Percentiles rank a stretch among this genome's conserved stretches.
These are phyloP conservation scores for Scrobipalpa costella DNA, from an alignment of 2,888 invertebrate species.

Conservation along the genomic window DNA sequence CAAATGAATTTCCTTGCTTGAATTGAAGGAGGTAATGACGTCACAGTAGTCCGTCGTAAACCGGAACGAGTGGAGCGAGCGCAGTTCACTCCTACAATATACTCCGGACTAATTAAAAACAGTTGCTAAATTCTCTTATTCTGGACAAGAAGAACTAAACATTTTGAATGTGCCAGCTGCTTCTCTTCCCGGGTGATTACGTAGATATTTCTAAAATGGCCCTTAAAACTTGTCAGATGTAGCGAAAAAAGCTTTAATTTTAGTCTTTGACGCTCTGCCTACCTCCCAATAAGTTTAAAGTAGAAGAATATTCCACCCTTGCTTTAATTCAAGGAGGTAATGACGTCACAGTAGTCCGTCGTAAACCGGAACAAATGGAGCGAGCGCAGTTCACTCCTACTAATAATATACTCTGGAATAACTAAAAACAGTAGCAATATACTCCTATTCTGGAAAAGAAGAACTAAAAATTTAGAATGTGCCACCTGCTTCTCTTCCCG, in stretches of 20 bases:
- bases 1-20: no score
- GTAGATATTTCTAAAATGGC: no score
- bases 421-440: not conserved
- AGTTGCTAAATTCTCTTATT: not conserved
- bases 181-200: no score
- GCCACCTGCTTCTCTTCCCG: no score
- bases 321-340: not conserved
- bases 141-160: no score
- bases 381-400: not conserved
- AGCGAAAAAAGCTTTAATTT: not conserved
- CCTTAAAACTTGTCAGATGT: no score
- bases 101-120: conserved; percentile 1
- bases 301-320: not conserved
- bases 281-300: no score
- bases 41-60: not conserved
- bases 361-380: not conserved
- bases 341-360: not conserved
- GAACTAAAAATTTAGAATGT: no score
- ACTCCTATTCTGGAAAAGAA: no score
- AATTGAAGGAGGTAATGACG: not conserved
- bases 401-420: not conserved
- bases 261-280: not conserved
- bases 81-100: not conserved
- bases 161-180: no score
- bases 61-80: not conserved